Evolutionary conservation across 1,140 invertebrate genomes (phyloP), one percentile per base, ranked within the genome.

Genomic region (Cydia strobilella): DNA sequence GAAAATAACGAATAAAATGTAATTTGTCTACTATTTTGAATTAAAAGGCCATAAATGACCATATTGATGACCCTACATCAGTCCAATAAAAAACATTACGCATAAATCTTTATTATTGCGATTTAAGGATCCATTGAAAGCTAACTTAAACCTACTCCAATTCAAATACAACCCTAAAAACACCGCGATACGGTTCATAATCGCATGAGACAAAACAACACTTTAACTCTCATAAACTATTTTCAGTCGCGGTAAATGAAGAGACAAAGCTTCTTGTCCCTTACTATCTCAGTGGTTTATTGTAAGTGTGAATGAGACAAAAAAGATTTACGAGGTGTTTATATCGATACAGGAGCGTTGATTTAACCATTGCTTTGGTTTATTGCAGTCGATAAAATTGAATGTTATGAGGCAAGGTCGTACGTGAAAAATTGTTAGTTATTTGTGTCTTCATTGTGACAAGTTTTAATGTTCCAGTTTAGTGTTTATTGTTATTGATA

Each of bases 101-200:
- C 90, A 59, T 59, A 93, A 92, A 93, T 93, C 87, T 89, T 93
- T 93, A 92, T 93, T 93, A 93, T 93, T 93, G 92, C 90, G 79
- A 93, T 93, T 93, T 93, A 93, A 93, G 89, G 87, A 90, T 85
- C 89, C 86, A 92, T 93, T 93, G 92, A 92, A 93, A 93, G 88
- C 83, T 87, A 86, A 93, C 93, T 93, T 93, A 92, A 84, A 77
- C 77, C 54, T 54, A 69, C 69, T 25, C 35, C 75, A 82, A 45
- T n/a, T 63, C 10, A 87, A 79, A 82, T 74, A 15, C 23, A 77
- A 77, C 80, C 78, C 75, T 76, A 86, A 74, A 3, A 6, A 0
- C 51, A 13, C 15, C 31, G 7, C 0, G 0, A 79, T 82, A 88
- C 76, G 80, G 82, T 75, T 78, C 51, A 88, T 66, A 80, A 76